Evolutionary conservation across 35 echinoderm and acorn worm species (phyloP).

Genomic region (Anneissia japonica): DNA sequence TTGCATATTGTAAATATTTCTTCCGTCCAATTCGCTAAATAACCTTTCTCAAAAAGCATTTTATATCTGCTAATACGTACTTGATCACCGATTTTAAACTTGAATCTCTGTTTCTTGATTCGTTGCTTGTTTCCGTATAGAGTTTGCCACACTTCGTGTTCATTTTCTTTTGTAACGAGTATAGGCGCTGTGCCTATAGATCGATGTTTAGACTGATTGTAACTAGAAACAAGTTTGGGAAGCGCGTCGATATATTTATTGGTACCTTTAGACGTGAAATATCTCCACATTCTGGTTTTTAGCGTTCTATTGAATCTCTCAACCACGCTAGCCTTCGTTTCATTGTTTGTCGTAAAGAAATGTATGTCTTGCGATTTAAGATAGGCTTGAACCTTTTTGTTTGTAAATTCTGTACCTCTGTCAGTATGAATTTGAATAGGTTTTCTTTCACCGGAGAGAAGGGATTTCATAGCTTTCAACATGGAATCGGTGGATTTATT

Average conservation of each 20-base stretch:
- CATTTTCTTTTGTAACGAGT: slow-evolving; percentile 46
- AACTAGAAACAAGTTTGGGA: slow-evolving; percentile 30
- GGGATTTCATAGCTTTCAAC: too few species aligned
- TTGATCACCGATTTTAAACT: slow-evolving; percentile 41
- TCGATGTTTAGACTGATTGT: slow-evolving; percentile 49
- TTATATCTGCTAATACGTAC: slow-evolving; percentile 38
- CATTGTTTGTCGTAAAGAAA: slow-evolving; percentile 63
- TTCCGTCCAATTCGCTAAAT: slow-evolving; percentile 26
- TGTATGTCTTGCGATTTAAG: slow-evolving; percentile 47
- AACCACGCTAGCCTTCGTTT: slow-evolving; percentile 58
- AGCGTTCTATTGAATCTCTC: slow-evolving; percentile 52
- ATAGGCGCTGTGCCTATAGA: slow-evolving; percentile 40
- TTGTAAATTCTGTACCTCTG: slow-evolving; percentile 63
- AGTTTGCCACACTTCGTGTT: slow-evolving; percentile 28
- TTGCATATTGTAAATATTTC: slow-evolving; percentile 24
- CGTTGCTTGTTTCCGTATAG: slow-evolving; percentile 18
- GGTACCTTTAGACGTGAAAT: slow-evolving; percentile 40
- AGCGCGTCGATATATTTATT: slow-evolving; percentile 37
- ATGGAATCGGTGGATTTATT: too few species aligned
- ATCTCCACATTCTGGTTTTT: slow-evolving; percentile 42
- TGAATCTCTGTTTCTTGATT: background rate
- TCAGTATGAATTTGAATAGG: too few species aligned
- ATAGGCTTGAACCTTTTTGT: slow-evolving; percentile 43
- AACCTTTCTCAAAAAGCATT: slow-evolving; percentile 24
- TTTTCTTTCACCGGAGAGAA: too few species aligned